These are phyloP conservation scores for Ascaphus truei DNA, from an alignment of 2,113 vertebrate genomes.

Conservation along the genomic window DNA sequence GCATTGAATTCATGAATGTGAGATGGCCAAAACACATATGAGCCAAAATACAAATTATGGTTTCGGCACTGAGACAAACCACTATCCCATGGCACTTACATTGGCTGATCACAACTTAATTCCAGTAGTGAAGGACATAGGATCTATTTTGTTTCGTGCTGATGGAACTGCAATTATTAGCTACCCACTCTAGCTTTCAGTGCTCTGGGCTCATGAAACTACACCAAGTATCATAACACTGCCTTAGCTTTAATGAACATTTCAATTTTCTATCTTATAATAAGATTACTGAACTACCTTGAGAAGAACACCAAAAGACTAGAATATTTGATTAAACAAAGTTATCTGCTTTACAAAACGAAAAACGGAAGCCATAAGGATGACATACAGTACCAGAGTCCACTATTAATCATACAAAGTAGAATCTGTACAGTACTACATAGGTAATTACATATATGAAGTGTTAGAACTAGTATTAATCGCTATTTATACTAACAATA, in stretches of 20 bases:
- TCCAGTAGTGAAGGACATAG: neutral
- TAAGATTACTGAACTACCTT: no score
- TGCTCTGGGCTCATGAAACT: neutral
- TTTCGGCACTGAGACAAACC: neutral
- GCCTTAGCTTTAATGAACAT: neutral
- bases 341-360: no score
- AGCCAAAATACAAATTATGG: constrained; percentile 16
- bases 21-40: neutral
- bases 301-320: no score
- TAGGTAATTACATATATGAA: no score
- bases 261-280: neutral
- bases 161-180: neutral
- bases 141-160: neutral
- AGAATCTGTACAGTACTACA: no score
- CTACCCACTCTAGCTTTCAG: neutral
- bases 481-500: no score
- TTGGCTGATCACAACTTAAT: neutral
- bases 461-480: no score
- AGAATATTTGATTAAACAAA: no score
- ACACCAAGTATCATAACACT: neutral
- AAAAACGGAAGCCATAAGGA: no score
- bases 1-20: neutral
- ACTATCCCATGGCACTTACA: neutral
- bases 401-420: no score
- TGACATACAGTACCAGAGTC: no score